A percentile compares a stretch with the other conserved stretches of the same genome.
Evolutionary conservation across 2,113 vertebrate species (phyloP).

Genomic region (Anolis sagrei): DNA sequence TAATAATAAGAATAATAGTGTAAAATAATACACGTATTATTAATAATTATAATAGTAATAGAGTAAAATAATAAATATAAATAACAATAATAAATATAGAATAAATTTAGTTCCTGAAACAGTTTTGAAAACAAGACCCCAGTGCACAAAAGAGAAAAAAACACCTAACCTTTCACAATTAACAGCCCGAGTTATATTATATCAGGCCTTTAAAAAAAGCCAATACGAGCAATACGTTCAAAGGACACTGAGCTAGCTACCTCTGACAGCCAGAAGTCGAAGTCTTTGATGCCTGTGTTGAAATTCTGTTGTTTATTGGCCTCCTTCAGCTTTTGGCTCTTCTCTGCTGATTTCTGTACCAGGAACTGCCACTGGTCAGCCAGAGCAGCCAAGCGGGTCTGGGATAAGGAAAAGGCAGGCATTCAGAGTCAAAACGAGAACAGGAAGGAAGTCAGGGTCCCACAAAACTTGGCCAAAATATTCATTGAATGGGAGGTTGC

Average conservation of each 20-base stretch:
- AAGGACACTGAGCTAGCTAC: constrained; percentile 68
- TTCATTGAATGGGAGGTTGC: too few relatives aligned
- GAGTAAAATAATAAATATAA: too few relatives aligned
- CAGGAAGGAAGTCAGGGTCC: neutral
- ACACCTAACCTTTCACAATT: neutral
- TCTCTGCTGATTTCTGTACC: constrained; percentile 97
- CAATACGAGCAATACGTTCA: neutral
- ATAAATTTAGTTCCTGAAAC: neutral
- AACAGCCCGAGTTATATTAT: neutral
- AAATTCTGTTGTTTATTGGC: constrained; percentile 99
- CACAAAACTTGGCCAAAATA: neutral
- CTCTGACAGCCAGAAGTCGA: constrained; percentile 99
- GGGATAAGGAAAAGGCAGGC: neutral
- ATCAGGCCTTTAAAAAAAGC: too few relatives aligned
- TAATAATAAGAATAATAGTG: too few relatives aligned
- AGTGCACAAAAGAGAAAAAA: neutral
- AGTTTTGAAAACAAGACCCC: neutral
- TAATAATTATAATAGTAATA: too few relatives aligned
- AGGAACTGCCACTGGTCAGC: constrained; percentile 99
- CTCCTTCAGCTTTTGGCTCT: constrained; percentile 98
- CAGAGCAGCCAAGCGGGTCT: constrained; percentile 89
- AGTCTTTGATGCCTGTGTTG: constrained; percentile 99
- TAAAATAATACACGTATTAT: too few relatives aligned
- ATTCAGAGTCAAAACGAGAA: neutral
- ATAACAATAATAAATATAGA: too few relatives aligned